Base-by-base conservation (phyloP, 2,113 vertebrate genomes). In the Dolichotis patagonum region DNA sequence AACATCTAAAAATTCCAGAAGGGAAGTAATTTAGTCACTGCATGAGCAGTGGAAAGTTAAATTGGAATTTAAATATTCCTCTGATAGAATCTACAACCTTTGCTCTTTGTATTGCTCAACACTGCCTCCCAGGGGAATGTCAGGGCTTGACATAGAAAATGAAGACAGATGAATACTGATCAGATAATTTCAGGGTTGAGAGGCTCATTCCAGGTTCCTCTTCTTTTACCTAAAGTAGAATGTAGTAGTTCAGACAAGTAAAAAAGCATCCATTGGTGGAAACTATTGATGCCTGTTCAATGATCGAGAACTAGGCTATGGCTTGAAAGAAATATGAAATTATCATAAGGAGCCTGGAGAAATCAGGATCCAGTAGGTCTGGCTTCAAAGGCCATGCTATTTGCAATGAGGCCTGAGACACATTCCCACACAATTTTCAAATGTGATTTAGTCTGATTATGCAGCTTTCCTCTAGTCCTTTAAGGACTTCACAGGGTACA, bases 21-120 rank as follows among this genome's bases (percentile, higher is more conserved):
- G 3, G 82, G 17, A 88, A 54, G 9, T 78, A 85, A 69, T 62
- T 95, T 85, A 60, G 6, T 73, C 52, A 12, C 67, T 85, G 1
- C 17, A 75, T 80, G 54, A 49, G 3, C 5, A 78, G 20, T 87
- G 22, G 62, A 22, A 82, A 46, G 41, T 1, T 87, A 30, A 89
- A 1, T 84, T 94, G 38, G 3, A 90, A 87, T 94, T 94, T 94
- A 8, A 86, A 46, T 90, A 14, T 73, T 28, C 43, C 17, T 65
- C 3, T 67, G 60, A n/a, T 32, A 92, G 0, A 12, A 87, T 30
- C 14, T 41, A 92, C 93, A 95, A 58, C 10, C 16, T 62, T 81
- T 81, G 35, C 3, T 96, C 46, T 95, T 90, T 88, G 30, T 30
- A 46, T 89, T 95, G 32, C 20, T 83, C 56, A 96, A 69, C 19